A percentile compares a stretch with the other conserved stretches of the same genome.
These are phyloP conservation scores for Carettochelys insculpta DNA, from an alignment of 2,113 vertebrate genomes.

Conservation along the genomic window DNA sequence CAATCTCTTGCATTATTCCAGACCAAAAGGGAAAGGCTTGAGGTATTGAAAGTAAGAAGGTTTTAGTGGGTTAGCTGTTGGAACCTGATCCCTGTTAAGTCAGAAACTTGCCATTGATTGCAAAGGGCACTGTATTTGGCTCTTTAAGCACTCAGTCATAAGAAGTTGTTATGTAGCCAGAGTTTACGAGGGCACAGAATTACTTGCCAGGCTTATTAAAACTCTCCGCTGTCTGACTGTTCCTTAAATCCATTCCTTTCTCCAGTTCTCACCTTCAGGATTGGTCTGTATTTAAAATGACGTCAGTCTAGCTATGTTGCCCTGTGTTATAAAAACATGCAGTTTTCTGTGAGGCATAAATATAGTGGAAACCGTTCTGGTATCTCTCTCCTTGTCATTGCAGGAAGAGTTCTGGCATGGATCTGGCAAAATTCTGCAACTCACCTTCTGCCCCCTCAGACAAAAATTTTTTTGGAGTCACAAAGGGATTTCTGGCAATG, in stretches of 20 bases:
- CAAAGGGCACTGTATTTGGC: background rate
- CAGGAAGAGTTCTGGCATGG: too few relatives aligned
- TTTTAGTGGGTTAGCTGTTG: background rate
- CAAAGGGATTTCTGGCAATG: too few relatives aligned
- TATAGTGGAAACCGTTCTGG: too few relatives aligned
- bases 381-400: too few relatives aligned
- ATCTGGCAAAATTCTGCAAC: too few relatives aligned
- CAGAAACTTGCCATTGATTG: background rate
- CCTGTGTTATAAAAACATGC: background rate
- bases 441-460: too few relatives aligned
- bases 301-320: background rate
- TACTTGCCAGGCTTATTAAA: background rate
- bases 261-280: background rate
- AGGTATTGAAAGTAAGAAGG: background rate
- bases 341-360: background rate
- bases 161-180: background rate
- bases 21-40: background rate
- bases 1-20: background rate
- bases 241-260: background rate
- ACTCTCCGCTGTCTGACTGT: background rate
- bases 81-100: background rate
- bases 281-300: background rate
- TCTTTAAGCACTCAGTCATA: background rate
- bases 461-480: too few relatives aligned
- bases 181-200: background rate